Evolutionary conservation across 2,888 invertebrate genomes (phyloP).

Genomic region (Acronicta aceris): DNA sequence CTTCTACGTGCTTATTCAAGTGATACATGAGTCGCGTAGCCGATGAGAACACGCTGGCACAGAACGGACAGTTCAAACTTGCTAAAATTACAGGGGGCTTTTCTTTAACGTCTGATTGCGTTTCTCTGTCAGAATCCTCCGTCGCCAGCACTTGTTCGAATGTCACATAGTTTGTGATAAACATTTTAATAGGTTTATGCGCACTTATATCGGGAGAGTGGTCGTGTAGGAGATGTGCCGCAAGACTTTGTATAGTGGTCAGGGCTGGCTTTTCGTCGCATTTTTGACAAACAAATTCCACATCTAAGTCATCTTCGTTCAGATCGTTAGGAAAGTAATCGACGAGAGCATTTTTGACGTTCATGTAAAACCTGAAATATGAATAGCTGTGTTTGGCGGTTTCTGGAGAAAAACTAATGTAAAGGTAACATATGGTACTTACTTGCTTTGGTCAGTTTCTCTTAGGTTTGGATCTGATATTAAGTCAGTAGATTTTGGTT

Average conservation of each 20-base stretch:
- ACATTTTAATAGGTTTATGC: constrained; percentile 55
- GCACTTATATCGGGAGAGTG: constrained; percentile 57
- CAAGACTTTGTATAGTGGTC: constrained; percentile 56
- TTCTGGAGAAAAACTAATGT: constrained; percentile 4
- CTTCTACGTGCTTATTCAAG: constrained; percentile 70
- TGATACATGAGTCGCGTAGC: constrained; percentile 71
- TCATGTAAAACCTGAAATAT: constrained; percentile 71
- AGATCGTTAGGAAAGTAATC: constrained; percentile 63
- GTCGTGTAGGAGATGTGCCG: constrained; percentile 62
- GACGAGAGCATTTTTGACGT: constrained; percentile 63
- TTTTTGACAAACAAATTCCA: constrained; percentile 73
- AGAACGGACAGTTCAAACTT: constrained; percentile 71
- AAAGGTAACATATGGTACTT: constrained; percentile 22
- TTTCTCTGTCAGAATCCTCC: constrained; percentile 61
- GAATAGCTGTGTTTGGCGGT: constrained; percentile 34
- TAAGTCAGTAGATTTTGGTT: constrained; percentile 1
- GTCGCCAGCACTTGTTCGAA: constrained; percentile 70
- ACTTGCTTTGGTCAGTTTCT: constrained; percentile 45
- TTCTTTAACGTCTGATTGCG: constrained; percentile 30
- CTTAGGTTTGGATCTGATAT: constrained; percentile 14
- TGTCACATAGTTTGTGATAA: constrained; percentile 72
- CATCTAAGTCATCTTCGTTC: constrained; percentile 59
- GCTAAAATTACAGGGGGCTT: constrained; percentile 36
- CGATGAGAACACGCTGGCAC: constrained; percentile 72
- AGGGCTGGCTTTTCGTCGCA: constrained; percentile 62